Evolutionary conservation across 2,113 vertebrate species (phyloP), one percentile per base, ranked within the genome.

Genomic region (Merops nubicus): DNA sequence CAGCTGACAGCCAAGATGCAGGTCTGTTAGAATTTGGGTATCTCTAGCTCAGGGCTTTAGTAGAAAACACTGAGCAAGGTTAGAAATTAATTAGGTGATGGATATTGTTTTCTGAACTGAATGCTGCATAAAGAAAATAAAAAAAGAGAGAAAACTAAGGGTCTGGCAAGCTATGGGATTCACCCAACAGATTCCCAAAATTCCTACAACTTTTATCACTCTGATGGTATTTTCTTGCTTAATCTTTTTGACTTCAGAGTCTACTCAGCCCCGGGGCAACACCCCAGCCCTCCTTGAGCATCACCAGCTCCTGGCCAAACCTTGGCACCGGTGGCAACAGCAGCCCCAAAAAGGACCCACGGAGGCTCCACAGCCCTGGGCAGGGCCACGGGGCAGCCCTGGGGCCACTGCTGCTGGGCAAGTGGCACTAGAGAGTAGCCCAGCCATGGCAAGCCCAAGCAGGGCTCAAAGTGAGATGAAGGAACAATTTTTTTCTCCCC

Each of bases 401-500:
- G 9, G 23, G 65, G n/a, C 65, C 45, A n/a, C 45, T 69, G 65
- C 65, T 34, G 65, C 68, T 17, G 6, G 68, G 34, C 34, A 18
- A 31, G 21, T 40, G 50, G 28, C 69, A 20, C 69, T 72, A 72
- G 69, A 72, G 69, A 50, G 69, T 72, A 31, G 40, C 36, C 36
- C 50, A 33, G 50, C 28, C 69, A 11, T 42, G 50, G 36, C 28
- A 73, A 54, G 69, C 50, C 23, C 43, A 34, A 31, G 22, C 4
- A 12, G 33, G 14, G 50, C 69, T 40, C 28, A 11, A 12, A 53
- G 12, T 48, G 13, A 8, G 10, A 31, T 7, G 36, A 22, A 1
- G 1, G 56, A 38, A 4, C 0, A 6, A 11, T 11, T n/a, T 7
- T 16, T 9, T 21, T 53, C 12, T 7, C 31, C 42, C 5, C 18